phyloP scores from a whole-genome alignment of 2,888 invertebrate species.

The Stenchaetothrips biformis region DNA sequence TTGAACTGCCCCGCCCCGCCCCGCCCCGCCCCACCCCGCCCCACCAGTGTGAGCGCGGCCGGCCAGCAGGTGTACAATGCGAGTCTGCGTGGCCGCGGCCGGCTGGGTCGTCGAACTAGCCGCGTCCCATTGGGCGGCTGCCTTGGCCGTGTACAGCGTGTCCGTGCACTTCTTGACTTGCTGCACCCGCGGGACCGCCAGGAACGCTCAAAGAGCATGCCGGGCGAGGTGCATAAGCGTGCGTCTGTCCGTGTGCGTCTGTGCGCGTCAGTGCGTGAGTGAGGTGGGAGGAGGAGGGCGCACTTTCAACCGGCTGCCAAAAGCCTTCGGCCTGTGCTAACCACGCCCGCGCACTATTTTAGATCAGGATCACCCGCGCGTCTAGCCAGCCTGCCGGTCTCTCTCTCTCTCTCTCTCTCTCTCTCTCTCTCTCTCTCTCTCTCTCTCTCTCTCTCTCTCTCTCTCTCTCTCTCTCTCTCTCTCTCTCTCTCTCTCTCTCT shows the following conservation, averaged over 20 bases:
- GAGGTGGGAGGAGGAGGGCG: neutral
- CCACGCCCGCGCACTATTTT: conserved; percentile 10
- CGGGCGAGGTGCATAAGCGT: neutral
- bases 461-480: neutral
- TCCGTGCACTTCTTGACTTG: too few species aligned
- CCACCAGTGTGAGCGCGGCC: too few species aligned
- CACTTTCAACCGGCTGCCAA: neutral
- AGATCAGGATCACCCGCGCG: conserved; percentile 13
- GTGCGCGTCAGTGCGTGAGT: neutral
- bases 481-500: neutral
- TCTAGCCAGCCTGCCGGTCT: neutral
- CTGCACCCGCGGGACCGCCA: too few species aligned
- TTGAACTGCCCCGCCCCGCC: too few species aligned
- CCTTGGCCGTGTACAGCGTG: too few species aligned
- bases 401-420: neutral
- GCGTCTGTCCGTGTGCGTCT: neutral
- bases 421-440: neutral
- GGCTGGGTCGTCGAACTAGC: neutral
- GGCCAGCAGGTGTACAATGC: neutral
- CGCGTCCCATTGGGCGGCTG: too few species aligned
- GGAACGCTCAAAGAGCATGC: too few species aligned
- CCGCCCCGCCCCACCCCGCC: too few species aligned
- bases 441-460: neutral
- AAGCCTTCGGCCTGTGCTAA: neutral
- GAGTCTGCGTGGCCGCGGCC: neutral